These are phyloP conservation scores for Adelges cooleyi DNA, from an alignment of 1,140 invertebrate genomes.

Conservation along the genomic window DNA sequence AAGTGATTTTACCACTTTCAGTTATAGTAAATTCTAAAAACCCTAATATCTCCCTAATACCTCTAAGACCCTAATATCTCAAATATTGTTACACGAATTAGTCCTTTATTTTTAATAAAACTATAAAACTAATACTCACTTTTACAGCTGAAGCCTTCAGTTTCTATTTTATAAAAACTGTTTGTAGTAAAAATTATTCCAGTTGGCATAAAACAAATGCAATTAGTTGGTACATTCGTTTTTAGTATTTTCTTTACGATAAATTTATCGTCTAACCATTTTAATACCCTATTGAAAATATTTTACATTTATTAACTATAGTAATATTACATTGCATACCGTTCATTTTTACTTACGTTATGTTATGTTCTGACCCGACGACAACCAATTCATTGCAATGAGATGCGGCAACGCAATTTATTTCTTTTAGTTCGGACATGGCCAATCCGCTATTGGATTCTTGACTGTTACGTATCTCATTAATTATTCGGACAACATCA, in stretches of 20 bases:
- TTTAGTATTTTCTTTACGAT: slow-evolving; percentile 13
- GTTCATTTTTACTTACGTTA: background rate
- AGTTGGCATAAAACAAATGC: slow-evolving; percentile 9
- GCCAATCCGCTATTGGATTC: background rate
- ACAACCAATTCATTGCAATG: slow-evolving; percentile 8
- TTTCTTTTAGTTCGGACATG: slow-evolving; percentile 15
- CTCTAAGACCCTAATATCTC: too few species aligned
- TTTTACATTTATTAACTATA: background rate
- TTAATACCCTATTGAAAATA: background rate
- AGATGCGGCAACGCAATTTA: slow-evolving; percentile 4
- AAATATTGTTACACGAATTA: too few species aligned
- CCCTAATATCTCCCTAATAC: too few species aligned
- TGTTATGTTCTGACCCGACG: slow-evolving; percentile 11
- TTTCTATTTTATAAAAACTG: slow-evolving; percentile 20
- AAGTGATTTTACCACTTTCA: too few species aligned
- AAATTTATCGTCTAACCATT: slow-evolving; percentile 14
- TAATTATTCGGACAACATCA: slow-evolving; percentile 8
- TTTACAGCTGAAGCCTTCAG: background rate
- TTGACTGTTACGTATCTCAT: slow-evolving; percentile 6
- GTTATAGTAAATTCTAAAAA: too few species aligned
- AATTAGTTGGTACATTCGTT: slow-evolving; percentile 10
- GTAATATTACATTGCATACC: background rate
- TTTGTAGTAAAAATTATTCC: slow-evolving; percentile 24
- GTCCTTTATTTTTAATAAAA: too few species aligned
- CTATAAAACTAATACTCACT: background rate